Conservation (phyloP, 1,140 invertebrate genomes). For the Caerostris extrusa region DNA sequence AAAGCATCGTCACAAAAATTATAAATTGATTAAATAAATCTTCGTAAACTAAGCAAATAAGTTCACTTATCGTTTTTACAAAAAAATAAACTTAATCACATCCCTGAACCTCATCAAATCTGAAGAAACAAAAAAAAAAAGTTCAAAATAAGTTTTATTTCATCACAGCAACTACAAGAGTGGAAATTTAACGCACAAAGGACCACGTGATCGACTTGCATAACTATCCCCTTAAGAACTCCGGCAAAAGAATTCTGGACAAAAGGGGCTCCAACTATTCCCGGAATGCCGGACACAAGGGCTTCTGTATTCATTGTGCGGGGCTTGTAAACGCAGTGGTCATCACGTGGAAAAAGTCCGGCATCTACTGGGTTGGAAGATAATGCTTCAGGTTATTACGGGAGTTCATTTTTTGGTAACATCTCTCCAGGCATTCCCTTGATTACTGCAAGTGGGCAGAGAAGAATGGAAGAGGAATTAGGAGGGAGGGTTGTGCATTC, state of each 20-base stretch:
- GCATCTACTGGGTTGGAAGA: neutral
- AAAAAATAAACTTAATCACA: too few relatives aligned
- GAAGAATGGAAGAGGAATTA: neutral
- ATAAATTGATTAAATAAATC: too few relatives aligned
- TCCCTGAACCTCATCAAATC: neutral
- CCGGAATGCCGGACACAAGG: neutral
- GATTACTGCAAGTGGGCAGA: neutral
- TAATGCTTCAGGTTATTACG: neutral
- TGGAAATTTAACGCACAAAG: conserved; percentile 23
- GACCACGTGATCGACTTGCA: neutral
- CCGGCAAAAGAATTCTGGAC: neutral
- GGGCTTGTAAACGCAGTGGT: conserved; percentile 15
- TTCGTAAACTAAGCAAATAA: too few relatives aligned
- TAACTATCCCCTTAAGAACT: neutral
- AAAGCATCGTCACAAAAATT: too few relatives aligned
- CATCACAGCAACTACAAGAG: neutral
- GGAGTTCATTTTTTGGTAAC: neutral
- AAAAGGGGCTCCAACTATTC: neutral
- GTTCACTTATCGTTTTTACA: too few relatives aligned
- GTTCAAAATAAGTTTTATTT: neutral
- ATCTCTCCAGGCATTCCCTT: neutral
- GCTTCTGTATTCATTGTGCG: conserved; percentile 11
- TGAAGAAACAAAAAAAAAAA: neutral
- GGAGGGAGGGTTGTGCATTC: neutral
- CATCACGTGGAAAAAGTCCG: neutral